phyloP scores from a whole-genome alignment of 2,113 vertebrate genomes.

The Stigmatopora argus region DNA sequence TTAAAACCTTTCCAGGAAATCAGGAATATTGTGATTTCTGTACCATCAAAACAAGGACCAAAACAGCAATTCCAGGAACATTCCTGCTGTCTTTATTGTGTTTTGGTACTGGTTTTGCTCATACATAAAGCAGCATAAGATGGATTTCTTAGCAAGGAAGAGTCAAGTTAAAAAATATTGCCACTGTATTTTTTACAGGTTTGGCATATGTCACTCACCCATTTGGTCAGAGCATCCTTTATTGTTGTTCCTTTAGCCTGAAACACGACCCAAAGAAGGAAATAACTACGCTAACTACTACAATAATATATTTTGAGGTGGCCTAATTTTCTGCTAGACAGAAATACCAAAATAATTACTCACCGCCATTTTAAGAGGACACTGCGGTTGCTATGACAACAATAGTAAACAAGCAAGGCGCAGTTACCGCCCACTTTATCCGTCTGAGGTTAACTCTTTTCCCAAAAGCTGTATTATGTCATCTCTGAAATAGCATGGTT shows the following conservation, averaged over 20 bases:
- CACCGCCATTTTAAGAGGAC: slow-evolving; percentile 48
- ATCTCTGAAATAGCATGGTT: neutral
- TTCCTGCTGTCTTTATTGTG: too few species aligned
- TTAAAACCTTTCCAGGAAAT: too few species aligned
- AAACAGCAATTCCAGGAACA: too few species aligned
- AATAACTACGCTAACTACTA: neutral
- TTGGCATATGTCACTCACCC: slow-evolving; percentile 73
- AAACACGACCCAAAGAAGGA: slow-evolving; percentile 26
- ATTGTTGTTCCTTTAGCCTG: slow-evolving; percentile 92
- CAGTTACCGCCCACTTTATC: slow-evolving; percentile 1
- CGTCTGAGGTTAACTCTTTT: neutral
- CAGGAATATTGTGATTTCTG: too few species aligned
- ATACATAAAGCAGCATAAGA: too few species aligned
- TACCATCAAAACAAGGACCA: too few species aligned
- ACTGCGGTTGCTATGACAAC: slow-evolving; percentile 55
- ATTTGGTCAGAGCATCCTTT: slow-evolving; percentile 85
- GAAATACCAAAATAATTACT: neutral
- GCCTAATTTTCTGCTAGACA: neutral
- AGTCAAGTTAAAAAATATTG: neutral
- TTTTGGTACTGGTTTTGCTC: too few species aligned
- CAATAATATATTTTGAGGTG: neutral
- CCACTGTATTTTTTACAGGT: neutral
- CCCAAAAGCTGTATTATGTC: neutral
- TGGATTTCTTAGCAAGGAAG: too few species aligned
- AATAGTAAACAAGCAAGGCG: neutral